Conservation (phyloP, 1,140 invertebrate genomes). For the Dermatophagoides farinae region DNA sequence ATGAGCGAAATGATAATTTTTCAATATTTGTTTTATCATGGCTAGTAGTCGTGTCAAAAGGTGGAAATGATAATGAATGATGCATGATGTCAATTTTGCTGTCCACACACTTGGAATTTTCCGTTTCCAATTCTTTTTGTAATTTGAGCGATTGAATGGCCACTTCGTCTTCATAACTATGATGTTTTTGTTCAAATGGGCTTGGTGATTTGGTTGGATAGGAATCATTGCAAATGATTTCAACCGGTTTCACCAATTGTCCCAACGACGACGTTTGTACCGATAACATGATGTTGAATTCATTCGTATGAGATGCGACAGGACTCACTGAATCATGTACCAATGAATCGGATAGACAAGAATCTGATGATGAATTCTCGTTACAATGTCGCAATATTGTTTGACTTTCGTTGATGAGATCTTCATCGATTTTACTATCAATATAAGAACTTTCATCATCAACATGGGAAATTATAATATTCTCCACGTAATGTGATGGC, state of each 20-base stretch:
- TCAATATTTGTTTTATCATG: not conserved
- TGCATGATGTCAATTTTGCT: slow-evolving; percentile 5
- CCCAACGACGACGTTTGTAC: slow-evolving; percentile 16
- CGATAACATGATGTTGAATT: not conserved
- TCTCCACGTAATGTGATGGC: not conserved
- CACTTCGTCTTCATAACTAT: slow-evolving; percentile 21
- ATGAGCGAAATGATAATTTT: not conserved
- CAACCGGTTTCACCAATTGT: slow-evolving; percentile 1
- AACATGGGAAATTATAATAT: not conserved
- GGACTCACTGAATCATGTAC: not conserved
- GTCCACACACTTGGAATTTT: slow-evolving; percentile 7
- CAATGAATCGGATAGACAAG: no score
- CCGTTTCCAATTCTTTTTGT: slow-evolving; percentile 18
- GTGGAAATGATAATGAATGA: slow-evolving; percentile 1
- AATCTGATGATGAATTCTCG: no score
- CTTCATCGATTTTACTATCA: slow-evolving; percentile 18
- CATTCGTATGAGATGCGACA: not conserved
- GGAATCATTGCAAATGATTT: not conserved
- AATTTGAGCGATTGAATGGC: slow-evolving; percentile 20
- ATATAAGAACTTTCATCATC: slow-evolving; percentile 12
- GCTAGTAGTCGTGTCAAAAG: not conserved
- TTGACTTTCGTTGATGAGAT: slow-evolving; percentile 16
- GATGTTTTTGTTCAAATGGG: slow-evolving; percentile 16
- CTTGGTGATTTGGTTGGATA: slow-evolving; percentile 12
- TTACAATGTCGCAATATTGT: not conserved